These are phyloP conservation scores for Atlantisia rogersi DNA, from an alignment of 2,113 vertebrate genomes.

Conservation along the genomic window DNA sequence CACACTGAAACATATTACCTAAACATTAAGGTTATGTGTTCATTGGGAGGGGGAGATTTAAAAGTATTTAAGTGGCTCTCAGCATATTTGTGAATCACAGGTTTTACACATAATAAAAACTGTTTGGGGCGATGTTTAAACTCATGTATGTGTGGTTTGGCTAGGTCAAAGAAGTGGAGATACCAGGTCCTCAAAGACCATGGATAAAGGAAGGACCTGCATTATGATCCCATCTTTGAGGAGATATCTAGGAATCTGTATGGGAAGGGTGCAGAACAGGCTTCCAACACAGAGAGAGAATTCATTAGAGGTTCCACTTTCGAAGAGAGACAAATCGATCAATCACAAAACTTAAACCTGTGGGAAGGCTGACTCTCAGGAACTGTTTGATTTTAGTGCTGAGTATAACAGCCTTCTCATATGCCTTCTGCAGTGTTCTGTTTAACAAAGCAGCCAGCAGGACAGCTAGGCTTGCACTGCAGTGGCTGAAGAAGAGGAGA, in stretches of 20 bases:
- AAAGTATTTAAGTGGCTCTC: not conserved
- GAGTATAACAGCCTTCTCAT: not conserved
- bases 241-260: not conserved
- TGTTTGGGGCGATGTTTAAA: too few relatives aligned
- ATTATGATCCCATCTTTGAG: not conserved
- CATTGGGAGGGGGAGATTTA: rapidly evolving
- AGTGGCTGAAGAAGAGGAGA: not conserved
- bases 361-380: not conserved
- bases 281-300: not conserved
- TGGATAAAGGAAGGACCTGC: not conserved
- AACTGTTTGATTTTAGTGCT: not conserved
- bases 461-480: not conserved
- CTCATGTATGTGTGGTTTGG: not conserved
- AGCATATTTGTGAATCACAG: not conserved
- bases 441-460: not conserved
- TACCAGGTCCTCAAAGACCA: not conserved
- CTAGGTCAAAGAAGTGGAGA: not conserved
- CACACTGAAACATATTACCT: not conserved
- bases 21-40: not conserved
- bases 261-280: not conserved
- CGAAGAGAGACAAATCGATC: not conserved
- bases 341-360: not conserved
- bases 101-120: not conserved
- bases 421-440: not conserved
- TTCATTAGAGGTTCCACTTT: not conserved